Evolutionary conservation across 2,797 vertebrate genomes (phyloP), one percentile per base, ranked within the genome.

Genomic region (Leuciscus waleckii): DNA sequence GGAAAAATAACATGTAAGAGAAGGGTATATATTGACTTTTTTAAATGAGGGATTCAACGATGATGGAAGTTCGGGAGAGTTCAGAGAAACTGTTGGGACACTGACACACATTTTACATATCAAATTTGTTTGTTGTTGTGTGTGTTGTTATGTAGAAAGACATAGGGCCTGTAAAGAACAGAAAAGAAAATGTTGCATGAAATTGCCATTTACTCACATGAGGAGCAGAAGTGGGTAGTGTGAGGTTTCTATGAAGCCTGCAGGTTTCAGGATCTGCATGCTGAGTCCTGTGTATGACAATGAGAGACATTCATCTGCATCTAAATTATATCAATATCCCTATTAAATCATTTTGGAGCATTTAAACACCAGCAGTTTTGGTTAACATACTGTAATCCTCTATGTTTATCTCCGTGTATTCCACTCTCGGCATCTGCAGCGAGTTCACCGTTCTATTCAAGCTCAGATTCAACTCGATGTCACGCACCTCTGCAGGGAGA

Each of bases 141-240:
- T 71, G 39, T 29, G 51, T 58, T 29, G 7, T 3, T 43, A 1
- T 65, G 9, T 58, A 54, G 19, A 29, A 39, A 71, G 8, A 13
- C 37, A 54, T 17, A 54, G 4, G 5, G 29, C 32, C 32, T 58
- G 49, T 46, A 67, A 56, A 35, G 35, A 49, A n/a, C 68, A 43
- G 4, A 65, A 69, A 29, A 13, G 1, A 46, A n/a, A 46, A n/a
- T 29, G 21, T 56, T 9, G 32, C n/a, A 26, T 79, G 54, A 9
- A 14, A 2, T n/a, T 29, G 19, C 6, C 37, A 61, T 54, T 87
- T 92, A 98, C 98, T 93, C 92, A 99, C 98, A 99, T 95, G 5
- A 99, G 92, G 81, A 99, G 94, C 11, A 99, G 95, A 93, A 99
- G 92, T 0, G 98, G 98, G 85, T 99, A 99, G 92, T 97, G 97